Evolutionary conservation across 2,113 vertebrate genomes (phyloP).

Genomic region (Ceyx cyanopectus): DNA sequence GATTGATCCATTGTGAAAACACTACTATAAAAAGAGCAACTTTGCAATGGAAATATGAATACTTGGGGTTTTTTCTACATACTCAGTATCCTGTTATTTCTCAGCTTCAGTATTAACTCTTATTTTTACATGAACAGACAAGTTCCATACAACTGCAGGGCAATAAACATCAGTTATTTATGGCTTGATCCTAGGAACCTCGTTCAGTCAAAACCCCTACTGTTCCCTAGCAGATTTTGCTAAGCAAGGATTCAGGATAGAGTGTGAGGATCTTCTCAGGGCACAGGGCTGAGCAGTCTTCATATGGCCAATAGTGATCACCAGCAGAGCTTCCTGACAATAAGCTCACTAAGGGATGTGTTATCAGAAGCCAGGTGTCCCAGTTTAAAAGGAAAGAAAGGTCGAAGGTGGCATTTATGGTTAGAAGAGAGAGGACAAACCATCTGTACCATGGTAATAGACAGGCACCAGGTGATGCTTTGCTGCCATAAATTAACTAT

Average conservation of each 20-base stretch:
- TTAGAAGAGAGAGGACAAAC: background rate
- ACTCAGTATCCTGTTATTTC: background rate
- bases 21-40: background rate
- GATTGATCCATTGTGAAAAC: slow-evolving; percentile 15
- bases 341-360: background rate
- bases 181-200: slow-evolving; percentile 12
- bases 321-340: background rate
- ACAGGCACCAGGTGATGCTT: background rate
- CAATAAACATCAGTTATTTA: background rate
- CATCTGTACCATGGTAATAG: background rate
- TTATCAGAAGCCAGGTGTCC: rapidly evolving
- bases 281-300: background rate
- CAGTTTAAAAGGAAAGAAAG: background rate
- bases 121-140: background rate
- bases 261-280: background rate
- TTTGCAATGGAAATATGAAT: background rate
- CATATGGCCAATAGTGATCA: background rate
- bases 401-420: background rate
- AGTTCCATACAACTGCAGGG: background rate
- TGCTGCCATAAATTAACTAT: background rate
- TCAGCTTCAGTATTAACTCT: background rate
- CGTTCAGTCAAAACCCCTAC: background rate
- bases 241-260: background rate
- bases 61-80: background rate
- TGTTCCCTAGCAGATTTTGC: background rate